A percentile compares a stretch with the other conserved stretches of the same genome.
Evolutionary conservation across 1,140 invertebrate species (phyloP).

Genomic region (Nautilus pompilius): DNA sequence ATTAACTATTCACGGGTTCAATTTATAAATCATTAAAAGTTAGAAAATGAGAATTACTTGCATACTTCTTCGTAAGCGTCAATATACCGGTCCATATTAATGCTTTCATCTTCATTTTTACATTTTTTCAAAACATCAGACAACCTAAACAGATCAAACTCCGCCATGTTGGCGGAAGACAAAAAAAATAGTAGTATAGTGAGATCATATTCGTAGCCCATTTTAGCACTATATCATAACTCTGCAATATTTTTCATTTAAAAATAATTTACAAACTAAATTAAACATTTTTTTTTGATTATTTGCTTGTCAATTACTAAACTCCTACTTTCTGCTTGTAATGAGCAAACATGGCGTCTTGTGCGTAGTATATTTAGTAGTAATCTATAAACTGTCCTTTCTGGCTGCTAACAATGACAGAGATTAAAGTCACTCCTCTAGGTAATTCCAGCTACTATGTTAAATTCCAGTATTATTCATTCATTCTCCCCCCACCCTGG

Average conservation of each 20-base stretch:
- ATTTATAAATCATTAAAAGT: neutral
- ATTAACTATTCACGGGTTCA: too few relatives aligned
- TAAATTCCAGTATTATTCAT: neutral
- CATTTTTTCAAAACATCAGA: constrained; percentile 17
- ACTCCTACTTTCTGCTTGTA: too few relatives aligned
- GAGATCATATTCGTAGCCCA: too few relatives aligned
- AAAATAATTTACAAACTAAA: too few relatives aligned
- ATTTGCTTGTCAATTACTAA: too few relatives aligned
- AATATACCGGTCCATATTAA: constrained; percentile 21
- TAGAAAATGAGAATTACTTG: constrained; percentile 11
- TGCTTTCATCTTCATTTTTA: constrained; percentile 12
- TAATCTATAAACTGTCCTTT: neutral
- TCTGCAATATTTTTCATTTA: too few relatives aligned
- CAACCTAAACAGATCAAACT: constrained; percentile 18
- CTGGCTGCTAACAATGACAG: constrained; percentile 65
- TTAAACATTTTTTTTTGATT: too few relatives aligned
- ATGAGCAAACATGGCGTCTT: constrained; percentile 22
- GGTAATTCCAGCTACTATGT: constrained; percentile 51
- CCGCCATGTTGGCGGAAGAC: neutral
- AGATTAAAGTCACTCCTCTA: constrained; percentile 86
- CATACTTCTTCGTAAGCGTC: constrained; percentile 21
- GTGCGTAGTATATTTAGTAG: constrained; percentile 2
- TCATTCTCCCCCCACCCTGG: neutral
- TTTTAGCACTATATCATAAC: too few relatives aligned
- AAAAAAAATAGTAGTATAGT: too few relatives aligned